A percentile compares a stretch with the other conserved stretches of the same genome.
Conservation (phyloP, 2,888 invertebrate genomes). For the Yponomeuta sedellus region DNA sequence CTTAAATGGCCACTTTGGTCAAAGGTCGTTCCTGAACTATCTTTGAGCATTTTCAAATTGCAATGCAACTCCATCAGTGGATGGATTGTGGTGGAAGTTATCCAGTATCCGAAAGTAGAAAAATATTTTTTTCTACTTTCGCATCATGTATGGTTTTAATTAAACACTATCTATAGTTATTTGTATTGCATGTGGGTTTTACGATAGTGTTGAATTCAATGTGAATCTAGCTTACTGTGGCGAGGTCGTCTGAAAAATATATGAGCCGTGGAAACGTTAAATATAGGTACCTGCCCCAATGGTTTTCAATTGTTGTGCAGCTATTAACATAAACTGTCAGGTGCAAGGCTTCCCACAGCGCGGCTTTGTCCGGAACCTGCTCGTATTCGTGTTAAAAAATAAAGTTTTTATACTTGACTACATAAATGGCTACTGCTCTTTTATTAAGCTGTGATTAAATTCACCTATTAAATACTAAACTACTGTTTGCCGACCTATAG, state of each 20-base stretch:
- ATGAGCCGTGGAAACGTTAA: neutral
- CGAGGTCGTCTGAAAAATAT: neutral
- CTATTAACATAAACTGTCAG: conserved; percentile 11
- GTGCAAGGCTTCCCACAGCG: conserved; percentile 8
- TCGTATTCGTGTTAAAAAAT: conserved; percentile 11
- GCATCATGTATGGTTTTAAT: no score
- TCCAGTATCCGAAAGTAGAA: no score
- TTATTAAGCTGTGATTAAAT: neutral
- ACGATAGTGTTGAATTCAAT: neutral
- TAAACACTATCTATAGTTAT: no score
- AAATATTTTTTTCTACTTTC: no score
- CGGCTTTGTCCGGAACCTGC: neutral
- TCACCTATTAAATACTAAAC: neutral
- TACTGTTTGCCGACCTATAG: no score
- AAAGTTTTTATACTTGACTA: neutral
- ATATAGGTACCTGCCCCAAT: neutral
- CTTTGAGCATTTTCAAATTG: no score
- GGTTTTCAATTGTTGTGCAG: conserved; percentile 9
- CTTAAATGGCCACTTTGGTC: no score
- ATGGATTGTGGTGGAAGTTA: no score
- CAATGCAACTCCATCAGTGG: no score
- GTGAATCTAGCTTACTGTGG: neutral
- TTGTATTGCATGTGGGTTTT: no score
- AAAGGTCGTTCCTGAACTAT: no score
- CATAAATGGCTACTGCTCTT: conserved; percentile 1